Base-by-base conservation (phyloP, 2,113 vertebrate genomes). In the Megaptera novaeangliae region DNA sequence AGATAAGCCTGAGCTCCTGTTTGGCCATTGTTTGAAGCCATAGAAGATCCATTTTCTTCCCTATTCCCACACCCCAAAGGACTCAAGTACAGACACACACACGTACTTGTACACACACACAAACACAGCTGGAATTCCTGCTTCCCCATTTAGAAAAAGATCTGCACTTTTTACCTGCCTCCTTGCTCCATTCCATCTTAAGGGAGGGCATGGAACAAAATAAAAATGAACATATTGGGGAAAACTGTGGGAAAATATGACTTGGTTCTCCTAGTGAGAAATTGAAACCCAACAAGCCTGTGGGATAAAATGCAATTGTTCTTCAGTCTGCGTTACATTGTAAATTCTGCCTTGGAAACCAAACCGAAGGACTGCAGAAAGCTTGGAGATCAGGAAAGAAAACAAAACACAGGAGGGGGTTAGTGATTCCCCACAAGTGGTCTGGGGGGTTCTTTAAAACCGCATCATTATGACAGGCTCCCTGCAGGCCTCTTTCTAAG, bases 401-500 rank as follows among this genome's bases (percentile, higher is more conserved):
- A 93, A 80, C 0, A 0, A 91, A 95, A 89, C 77, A 15, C 88
- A 78, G 91, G 49, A 85, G 84, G 57, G 71, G 83, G 88, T 63
- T 82, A 94, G 86, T 61, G 85, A 68, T 74, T 93, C 93, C 89
- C 81, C 31, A 68, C 77, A 63, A 89, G 89, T 74, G 86, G 92
- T 77, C 91, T 61, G 31, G 91, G 36, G 49, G 87, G 14, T 86
- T 91, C 81, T 88, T 78, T 94, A 74, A 88, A 97, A 39, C 68
- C 8, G 5, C 88, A 82, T 95, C 91, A 55, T 95, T 83, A 83
- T 5, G 41, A 75, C 49, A 72, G 88, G 34, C 36, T 72, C 81
- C 96, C 97, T 63, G 77, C 86, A 63, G 88, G 82, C 66, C 34
- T 96, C 92, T 96, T 96, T 88, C 93, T 86, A 95, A 94, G 86